Base-by-base conservation (phyloP, 2,797 vertebrate genomes). In the Dromococcyx pavoninus region DNA sequence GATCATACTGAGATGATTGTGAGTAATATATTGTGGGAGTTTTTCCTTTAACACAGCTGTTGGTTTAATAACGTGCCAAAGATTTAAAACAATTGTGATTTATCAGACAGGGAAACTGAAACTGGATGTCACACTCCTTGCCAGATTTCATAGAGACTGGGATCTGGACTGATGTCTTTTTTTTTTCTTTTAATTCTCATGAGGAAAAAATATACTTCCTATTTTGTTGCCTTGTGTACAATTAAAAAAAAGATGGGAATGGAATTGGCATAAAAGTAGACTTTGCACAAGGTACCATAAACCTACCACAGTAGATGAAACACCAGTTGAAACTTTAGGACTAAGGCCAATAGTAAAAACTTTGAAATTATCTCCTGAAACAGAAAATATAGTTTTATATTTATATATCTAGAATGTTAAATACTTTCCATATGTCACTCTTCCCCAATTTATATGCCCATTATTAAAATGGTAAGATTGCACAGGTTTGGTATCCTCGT, bases 21-120 rank as follows among this genome's bases (percentile, higher is more conserved):
- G 80, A 94, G 88, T 95, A 92, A 96, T 93, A 96, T 72, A 78
- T 95, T 96, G 93, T 96, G 92, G 89, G 97, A 95, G 89, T 91
- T 95, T 95, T 94, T 91, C 88, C 53, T 96, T 95, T 93, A 89
- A 89, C 86, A 88, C 95, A 98, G 97, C 95, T 98, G 97, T 98
- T 95, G 92, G 83, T 96, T 96, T 98, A 97, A 96, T 97, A 91
- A 66, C 43, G 64, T 94, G 97, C 97, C 97, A 98, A 93, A 85
- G 84, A 75, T 95, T 97, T 95, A 94, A 97, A 97, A 94, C 91
- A 96, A 88, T 91, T 95, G 91, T 96, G 90, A 94, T 96, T 97
- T 97, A 97, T 96, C 93, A 88, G 86, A 92, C 94, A 90, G 76
- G 84, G 65, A 48, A 64, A 95, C 41, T 92, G 46, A 95, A 89